Base-by-base conservation (phyloP, 92 coral and sea anemone genomes). In the Epizoanthus fatuus region DNA sequence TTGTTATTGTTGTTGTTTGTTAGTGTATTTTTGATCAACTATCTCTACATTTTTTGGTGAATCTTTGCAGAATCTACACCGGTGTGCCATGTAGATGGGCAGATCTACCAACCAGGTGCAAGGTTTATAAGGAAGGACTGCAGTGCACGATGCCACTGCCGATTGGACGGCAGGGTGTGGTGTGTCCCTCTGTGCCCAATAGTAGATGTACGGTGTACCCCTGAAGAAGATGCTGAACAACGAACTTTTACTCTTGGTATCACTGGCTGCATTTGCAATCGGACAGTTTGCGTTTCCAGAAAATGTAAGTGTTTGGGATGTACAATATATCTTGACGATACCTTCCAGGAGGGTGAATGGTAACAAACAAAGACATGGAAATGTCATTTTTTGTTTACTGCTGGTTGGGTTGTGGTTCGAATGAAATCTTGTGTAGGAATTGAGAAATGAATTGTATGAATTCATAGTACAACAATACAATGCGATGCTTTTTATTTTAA, bases 181-280 rank as follows among this genome's bases (percentile, higher is more conserved):
- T 74, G 80, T n/a, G 58, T 74, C 58, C 80, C 80, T 3, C 35
- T 74, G 66, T 74, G 80, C 14, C 80, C 80, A 37, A 15, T 74
- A 35, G 80, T 55, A 29, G 17, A 56, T 15, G 16, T 56, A 8
- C 11, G 1, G 12, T 74, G 80, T 37, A 7, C 80, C 1, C 32
- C 65, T 55, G 66, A 54, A 16, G 80, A 74, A 56, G 19, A 35
- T 10, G 11, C 52, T 6, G 58, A 74, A 49, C 20, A 40, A 13
- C 66, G 38, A 64, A 56, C 51, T 74, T 35, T 74, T 25, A 4
- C 42, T 15, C 58, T 54, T 15, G 51, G 17, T 32, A 74, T 35
- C 66, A 53, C 80, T 37, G 32, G 44, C 20, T 74, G 80, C 52
- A 15, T 53, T 74, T 74, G 80, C 47, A 55, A 49, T 19, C 37